Evolutionary conservation across 2,113 vertebrate genomes (phyloP), one percentile per base, ranked within the genome.

Genomic region (Neolamprologus tretocephalus): DNA sequence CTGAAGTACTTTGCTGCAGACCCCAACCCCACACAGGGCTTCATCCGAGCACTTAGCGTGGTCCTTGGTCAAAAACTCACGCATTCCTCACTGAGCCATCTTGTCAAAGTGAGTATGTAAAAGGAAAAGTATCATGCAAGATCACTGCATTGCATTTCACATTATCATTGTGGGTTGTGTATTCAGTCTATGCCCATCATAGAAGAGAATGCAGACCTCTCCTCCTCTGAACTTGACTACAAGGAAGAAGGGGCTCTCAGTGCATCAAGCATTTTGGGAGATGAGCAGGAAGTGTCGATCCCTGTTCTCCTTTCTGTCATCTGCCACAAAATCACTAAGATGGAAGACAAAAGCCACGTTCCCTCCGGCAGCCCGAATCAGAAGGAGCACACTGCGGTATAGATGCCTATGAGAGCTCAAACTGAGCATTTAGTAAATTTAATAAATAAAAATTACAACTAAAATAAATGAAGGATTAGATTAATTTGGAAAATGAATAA

Each of bases 1-100:
- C 94, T 99, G 49, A 96, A 97, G 84, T 98, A 97, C 92, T 98
- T 99, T 83, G 96, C 97, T 17, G 93, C 95, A 8, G 97, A 98
- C 82, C 95, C 96, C 2, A 93, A 98, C 83, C 82, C 97, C 8
- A 37, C 92, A 79, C 95, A 98, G 90, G 98, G 98, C 13, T 96
- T 98, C 90, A 96, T 97, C 86, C 96, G 97, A 91, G 97, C 98
- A 3, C 96, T 99, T 21, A 97, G 97, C 21, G 19, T 98, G 21
- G 94, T 95, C 42, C 71, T 89, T 5, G 97, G 97, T 73, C 96
- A 95, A 23, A 88, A 90, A 1, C 86, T 98, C 71, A 84, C 85
- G 35, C 94, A 80, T 47, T 86, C 88, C 55, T 19, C 90, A 33
- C 16, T 80, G 42, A 57, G 26, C 19, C 42, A 88, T 42, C n/a